These are phyloP conservation scores for Pardalotus punctatus DNA, from an alignment of 2,113 vertebrate species.

Conservation along the genomic window DNA sequence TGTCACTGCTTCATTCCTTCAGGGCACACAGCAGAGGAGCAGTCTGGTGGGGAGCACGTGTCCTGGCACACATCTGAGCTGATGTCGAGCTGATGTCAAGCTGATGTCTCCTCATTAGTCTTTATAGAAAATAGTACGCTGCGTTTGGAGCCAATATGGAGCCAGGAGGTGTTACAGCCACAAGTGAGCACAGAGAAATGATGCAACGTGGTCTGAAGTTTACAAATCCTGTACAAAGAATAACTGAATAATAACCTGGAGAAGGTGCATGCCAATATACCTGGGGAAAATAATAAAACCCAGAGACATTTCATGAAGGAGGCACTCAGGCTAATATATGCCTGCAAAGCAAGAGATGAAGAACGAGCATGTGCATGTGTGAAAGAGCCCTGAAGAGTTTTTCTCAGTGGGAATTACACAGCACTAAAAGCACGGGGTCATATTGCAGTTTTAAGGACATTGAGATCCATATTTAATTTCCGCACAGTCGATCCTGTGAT, in stretches of 20 bases:
- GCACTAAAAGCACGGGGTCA: background rate
- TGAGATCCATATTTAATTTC: background rate
- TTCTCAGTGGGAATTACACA: background rate
- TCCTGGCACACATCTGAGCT: background rate
- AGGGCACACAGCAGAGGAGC: background rate
- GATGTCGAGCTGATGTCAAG: background rate
- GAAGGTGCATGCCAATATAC: background rate
- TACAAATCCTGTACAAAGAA: background rate
- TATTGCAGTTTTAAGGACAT: background rate
- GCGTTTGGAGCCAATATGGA: background rate
- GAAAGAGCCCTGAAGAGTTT: background rate
- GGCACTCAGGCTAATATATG: background rate
- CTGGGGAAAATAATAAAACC: background rate
- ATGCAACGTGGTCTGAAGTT: background rate
- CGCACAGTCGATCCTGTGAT: accelerated
- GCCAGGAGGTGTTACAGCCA: background rate
- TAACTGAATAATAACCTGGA: background rate
- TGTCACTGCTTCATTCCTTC: background rate
- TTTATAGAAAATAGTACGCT: background rate
- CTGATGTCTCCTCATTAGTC: background rate
- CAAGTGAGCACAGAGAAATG: background rate
- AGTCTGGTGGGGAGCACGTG: background rate
- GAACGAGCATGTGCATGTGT: background rate
- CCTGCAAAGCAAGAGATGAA: background rate
- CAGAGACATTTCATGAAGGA: background rate